These are phyloP conservation scores for Philopedon plagiatum DNA, from an alignment of 2,888 invertebrate genomes.

Conservation along the genomic window DNA sequence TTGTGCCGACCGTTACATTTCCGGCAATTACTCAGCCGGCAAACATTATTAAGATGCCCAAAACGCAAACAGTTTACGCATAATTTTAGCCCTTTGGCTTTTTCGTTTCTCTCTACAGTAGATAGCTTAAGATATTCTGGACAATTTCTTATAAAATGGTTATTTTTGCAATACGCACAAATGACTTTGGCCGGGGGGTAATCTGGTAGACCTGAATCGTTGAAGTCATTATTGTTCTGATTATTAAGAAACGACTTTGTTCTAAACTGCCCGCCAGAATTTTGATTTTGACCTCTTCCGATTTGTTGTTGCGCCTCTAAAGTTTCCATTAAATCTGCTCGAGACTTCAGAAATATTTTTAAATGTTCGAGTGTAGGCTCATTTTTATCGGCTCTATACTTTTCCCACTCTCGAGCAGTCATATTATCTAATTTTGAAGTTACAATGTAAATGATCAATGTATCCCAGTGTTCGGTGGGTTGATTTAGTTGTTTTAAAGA, in stretches of 20 bases:
- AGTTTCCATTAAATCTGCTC: conserved; percentile 18
- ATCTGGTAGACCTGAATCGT: background rate
- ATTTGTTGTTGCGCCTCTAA: conserved; percentile 1
- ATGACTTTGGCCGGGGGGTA: background rate
- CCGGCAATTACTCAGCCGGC: conserved; percentile 14
- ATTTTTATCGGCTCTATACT: too few relatives aligned
- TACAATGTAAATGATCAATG: too few relatives aligned
- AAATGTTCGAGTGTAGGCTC: conserved; percentile 15
- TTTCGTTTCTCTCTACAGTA: background rate
- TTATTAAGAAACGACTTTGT: background rate
- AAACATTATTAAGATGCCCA: conserved; percentile 6
- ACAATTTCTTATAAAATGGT: conserved; percentile 13
- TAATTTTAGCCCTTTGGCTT: conserved; percentile 14
- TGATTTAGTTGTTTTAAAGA: too few relatives aligned
- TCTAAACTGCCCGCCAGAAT: background rate
- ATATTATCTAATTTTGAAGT: too few relatives aligned
- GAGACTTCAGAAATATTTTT: conserved; percentile 20
- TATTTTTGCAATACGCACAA: conserved; percentile 8
- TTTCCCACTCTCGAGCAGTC: too few relatives aligned
- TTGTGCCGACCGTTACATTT: conserved; percentile 29
- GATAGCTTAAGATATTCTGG: conserved; percentile 17
- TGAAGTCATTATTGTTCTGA: background rate
- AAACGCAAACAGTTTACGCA: conserved; percentile 25
- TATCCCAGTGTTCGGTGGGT: too few relatives aligned
- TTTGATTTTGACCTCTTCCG: too few relatives aligned